phyloP scores from a whole-genome alignment of 2,113 vertebrate species.

The Mesitornis unicolor region DNA sequence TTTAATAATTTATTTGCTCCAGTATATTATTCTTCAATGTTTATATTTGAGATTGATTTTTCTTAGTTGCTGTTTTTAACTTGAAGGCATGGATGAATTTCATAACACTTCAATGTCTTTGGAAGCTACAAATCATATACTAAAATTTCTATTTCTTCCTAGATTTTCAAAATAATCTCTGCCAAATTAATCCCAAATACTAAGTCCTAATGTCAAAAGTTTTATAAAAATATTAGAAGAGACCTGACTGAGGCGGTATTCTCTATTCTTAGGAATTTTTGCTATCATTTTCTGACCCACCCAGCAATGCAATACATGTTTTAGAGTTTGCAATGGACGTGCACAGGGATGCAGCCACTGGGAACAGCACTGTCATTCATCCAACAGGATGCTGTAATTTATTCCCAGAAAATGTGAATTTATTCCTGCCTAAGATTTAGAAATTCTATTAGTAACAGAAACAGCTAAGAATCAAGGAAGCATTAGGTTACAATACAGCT shows the following conservation, averaged over 20 bases:
- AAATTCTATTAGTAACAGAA: neutral
- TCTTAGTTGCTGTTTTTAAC: neutral
- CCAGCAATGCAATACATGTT: neutral
- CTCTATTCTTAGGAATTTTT: neutral
- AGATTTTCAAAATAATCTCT: neutral
- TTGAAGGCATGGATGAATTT: neutral
- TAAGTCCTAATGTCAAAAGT: neutral
- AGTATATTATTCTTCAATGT: neutral
- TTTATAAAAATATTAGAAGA: neutral
- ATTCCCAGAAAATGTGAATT: neutral
- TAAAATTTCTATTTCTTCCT: neutral
- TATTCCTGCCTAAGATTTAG: neutral
- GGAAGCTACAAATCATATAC: neutral
- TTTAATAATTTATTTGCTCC: neutral
- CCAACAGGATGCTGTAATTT: neutral
- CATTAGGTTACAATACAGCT: accelerated
- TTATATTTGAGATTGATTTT: neutral
- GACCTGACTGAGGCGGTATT: neutral
- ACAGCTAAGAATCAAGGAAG: neutral
- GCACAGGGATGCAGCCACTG: neutral
- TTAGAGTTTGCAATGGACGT: neutral
- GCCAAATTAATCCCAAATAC: neutral
- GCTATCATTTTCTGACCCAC: neutral
- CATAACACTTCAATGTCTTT: neutral
- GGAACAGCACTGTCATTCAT: neutral